phyloP scores from a whole-genome alignment of 2,888 invertebrate genomes.

The Chalcosyrphus nemorum region DNA sequence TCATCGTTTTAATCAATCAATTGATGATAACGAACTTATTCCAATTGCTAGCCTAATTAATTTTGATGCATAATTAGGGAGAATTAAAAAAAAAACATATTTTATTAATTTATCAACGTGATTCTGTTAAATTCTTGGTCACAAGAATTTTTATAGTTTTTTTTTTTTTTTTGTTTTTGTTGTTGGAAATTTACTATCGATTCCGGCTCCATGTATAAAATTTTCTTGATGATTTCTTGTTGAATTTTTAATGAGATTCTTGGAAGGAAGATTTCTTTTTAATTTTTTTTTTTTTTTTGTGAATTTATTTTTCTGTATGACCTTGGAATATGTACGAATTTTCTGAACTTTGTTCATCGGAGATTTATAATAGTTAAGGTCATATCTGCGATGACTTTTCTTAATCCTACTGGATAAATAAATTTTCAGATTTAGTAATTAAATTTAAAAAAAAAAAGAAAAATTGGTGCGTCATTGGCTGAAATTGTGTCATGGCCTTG shows the following conservation, averaged over 20 bases:
- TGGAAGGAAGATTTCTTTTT: neutral
- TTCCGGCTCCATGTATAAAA: conserved; percentile 59
- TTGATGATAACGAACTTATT: neutral
- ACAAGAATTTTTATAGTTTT: conserved; percentile 26
- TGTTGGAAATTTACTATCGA: neutral
- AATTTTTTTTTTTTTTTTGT: neutral
- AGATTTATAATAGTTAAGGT: neutral
- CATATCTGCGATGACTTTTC: neutral
- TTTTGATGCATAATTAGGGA: neutral
- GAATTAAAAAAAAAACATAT: neutral
- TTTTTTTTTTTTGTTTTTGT: neutral
- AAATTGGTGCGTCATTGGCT: neutral
- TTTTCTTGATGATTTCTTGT: conserved; percentile 38
- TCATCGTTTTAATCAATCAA: neutral
- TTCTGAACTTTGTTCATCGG: conserved; percentile 13
- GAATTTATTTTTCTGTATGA: neutral
- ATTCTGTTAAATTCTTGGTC: neutral
- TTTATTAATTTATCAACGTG: conserved; percentile 7
- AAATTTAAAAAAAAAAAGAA: neutral
- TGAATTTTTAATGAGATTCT: conserved; percentile 49
- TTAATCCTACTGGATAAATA: neutral
- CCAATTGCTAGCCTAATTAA: conserved; percentile 20
- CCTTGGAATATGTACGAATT: conserved; percentile 39
- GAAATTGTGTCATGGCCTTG: too few relatives aligned
- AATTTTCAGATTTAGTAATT: neutral